A percentile compares a stretch with the other conserved stretches of the same genome.
Conservation (phyloP, 1,140 invertebrate genomes). For the Alviniconcha marisindica region DNA sequence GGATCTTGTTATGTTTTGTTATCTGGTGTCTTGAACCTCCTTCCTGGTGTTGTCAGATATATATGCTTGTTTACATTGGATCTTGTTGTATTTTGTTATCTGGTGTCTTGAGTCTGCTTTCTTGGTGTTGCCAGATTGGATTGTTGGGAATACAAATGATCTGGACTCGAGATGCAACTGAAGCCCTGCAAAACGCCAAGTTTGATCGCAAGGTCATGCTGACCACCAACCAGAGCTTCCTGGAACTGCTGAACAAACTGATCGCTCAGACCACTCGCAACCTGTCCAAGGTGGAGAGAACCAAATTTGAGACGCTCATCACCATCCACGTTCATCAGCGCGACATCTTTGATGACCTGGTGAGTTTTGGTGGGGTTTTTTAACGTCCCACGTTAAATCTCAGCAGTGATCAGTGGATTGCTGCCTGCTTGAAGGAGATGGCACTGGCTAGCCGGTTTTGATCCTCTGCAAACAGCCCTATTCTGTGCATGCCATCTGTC, state of each 20-base stretch:
- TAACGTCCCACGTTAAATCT: not conserved
- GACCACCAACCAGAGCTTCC: constrained; percentile 95
- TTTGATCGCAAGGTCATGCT: constrained; percentile 96
- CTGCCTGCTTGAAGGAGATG: no score
- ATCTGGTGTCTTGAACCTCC: no score
- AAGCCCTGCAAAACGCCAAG: constrained; percentile 90
- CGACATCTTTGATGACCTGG: constrained; percentile 97
- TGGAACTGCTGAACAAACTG: constrained; percentile 93
- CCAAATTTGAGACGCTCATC: constrained; percentile 97
- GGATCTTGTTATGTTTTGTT: no score
- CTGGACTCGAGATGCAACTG: constrained; percentile 95
- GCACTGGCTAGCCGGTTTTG: no score
- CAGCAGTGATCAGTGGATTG: not conserved
- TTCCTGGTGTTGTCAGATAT: no score
- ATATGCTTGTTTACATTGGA: no score
- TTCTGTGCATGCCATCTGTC: no score
- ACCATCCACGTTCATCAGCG: constrained; percentile 98
- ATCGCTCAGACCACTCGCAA: constrained; percentile 97
- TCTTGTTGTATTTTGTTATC: no score
- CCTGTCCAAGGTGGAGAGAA: constrained; percentile 91
- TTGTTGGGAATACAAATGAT: constrained; percentile 96
- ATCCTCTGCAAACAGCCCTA: no score
- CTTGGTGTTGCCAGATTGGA: constrained; percentile 86
- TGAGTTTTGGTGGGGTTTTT: constrained; percentile 74
- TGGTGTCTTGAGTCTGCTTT: no score